phyloP scores from a whole-genome alignment of 2,888 invertebrate species.

The Tanypteryx hageni region DNA sequence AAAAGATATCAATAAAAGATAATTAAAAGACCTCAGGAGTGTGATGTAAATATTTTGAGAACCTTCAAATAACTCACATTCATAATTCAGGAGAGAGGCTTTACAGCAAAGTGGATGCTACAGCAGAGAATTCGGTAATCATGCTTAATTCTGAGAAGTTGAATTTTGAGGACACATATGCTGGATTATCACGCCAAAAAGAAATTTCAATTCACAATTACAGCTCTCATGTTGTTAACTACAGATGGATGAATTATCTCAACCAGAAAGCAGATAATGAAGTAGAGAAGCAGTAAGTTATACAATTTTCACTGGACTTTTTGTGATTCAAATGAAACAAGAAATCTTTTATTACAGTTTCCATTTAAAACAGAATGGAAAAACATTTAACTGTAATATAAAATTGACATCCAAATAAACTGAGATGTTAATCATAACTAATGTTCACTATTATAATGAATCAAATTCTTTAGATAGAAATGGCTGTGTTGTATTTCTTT shows the following conservation, averaged over 20 bases:
- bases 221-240: slow-evolving; percentile 77
- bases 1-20: too few species aligned
- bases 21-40: not conserved
- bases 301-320: not conserved
- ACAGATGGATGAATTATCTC: slow-evolving; percentile 77
- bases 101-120: slow-evolving; percentile 75
- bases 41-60: slow-evolving; percentile 2
- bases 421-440: too few species aligned
- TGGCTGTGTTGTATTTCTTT: too few species aligned
- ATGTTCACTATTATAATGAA: too few species aligned
- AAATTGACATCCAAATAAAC: too few species aligned
- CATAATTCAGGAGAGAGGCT: slow-evolving; percentile 76
- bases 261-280: not conserved
- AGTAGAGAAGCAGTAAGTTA: slow-evolving; percentile 41
- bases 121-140: slow-evolving; percentile 76
- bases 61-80: not conserved
- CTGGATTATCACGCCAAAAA: slow-evolving; percentile 78
- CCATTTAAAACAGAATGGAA: too few species aligned
- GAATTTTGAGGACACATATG: slow-evolving; percentile 79
- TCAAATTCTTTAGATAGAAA: too few species aligned
- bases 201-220: slow-evolving; percentile 78
- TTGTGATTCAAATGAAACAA: too few species aligned
- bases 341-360: too few species aligned
- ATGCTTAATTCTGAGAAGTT: slow-evolving; percentile 77
- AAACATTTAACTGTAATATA: too few species aligned